Evolutionary conservation across 1,140 invertebrate genomes (phyloP).

Genomic region (Spodoptera litura): DNA sequence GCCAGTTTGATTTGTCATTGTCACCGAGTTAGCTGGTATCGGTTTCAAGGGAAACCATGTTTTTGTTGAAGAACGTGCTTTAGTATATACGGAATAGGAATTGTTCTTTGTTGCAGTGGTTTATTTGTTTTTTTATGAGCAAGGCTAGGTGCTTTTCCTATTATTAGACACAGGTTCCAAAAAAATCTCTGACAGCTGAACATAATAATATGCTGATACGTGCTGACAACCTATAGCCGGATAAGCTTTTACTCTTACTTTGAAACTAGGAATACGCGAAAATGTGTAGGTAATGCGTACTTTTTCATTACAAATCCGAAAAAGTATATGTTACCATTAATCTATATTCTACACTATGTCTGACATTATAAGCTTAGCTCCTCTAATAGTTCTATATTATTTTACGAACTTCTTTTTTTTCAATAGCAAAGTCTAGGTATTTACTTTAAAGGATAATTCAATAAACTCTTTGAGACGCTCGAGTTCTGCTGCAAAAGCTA

Average conservation of each 20-base stretch:
- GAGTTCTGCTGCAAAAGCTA: slow-evolving; percentile 27
- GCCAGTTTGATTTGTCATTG: slow-evolving; percentile 40
- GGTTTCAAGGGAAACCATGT: slow-evolving; percentile 40
- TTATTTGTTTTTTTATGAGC: background rate
- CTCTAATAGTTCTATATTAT: background rate
- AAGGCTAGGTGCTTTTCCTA: too few relatives aligned
- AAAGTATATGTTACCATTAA: too few relatives aligned
- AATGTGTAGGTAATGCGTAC: too few relatives aligned
- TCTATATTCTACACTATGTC: too few relatives aligned
- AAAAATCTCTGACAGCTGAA: too few relatives aligned
- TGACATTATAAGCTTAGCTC: too few relatives aligned
- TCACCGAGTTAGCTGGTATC: background rate
- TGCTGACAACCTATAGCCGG: too few relatives aligned
- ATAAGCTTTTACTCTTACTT: too few relatives aligned
- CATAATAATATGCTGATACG: too few relatives aligned
- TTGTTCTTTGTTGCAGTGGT: background rate
- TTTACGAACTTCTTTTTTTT: background rate
- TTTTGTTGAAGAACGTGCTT: slow-evolving; percentile 18
- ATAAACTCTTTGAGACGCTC: background rate
- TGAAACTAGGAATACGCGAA: too few relatives aligned
- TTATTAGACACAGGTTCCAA: too few relatives aligned
- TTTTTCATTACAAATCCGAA: too few relatives aligned
- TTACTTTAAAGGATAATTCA: slow-evolving; percentile 18
- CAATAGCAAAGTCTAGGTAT: background rate
- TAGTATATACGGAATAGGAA: background rate